Evolutionary conservation across 2,888 invertebrate species (phyloP).

Genomic region (Sipha maydis): DNA sequence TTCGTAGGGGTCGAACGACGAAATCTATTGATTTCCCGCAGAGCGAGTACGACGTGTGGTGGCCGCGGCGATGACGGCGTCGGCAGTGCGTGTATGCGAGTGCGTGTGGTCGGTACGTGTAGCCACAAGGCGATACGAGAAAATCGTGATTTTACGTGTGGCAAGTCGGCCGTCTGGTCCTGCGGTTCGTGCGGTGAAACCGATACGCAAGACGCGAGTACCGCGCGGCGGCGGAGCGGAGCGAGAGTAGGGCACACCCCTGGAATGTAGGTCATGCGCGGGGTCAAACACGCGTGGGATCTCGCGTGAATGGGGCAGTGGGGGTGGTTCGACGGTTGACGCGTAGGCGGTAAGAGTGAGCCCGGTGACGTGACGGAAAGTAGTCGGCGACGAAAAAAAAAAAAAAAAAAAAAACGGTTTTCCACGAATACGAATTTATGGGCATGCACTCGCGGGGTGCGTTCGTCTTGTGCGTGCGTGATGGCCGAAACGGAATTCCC

Average conservation of each 20-base stretch:
- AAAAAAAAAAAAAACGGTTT: neutral
- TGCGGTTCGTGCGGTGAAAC: neutral
- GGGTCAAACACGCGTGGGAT: neutral
- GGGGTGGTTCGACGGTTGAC: neutral
- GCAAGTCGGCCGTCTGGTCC: too few species aligned
- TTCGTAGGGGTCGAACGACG: neutral
- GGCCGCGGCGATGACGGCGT: neutral
- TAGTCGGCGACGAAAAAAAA: neutral
- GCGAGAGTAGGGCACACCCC: constrained; percentile 34
- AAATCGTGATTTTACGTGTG: neutral
- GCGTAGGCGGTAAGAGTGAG: neutral
- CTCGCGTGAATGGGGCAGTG: neutral
- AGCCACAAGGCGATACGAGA: neutral
- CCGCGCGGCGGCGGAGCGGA: neutral
- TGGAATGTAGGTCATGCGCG: constrained; percentile 56
- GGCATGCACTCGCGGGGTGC: neutral
- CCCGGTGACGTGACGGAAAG: neutral
- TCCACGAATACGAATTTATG: neutral
- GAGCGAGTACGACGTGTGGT: neutral
- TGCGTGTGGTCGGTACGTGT: neutral
- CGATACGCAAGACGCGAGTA: neutral
- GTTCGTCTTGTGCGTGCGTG: neutral
- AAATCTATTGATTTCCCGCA: constrained; percentile 33
- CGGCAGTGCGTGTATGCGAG: neutral
- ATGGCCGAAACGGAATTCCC: neutral